Evolutionary conservation across 2,888 invertebrate genomes (phyloP).

Genomic region (Erannis defoliaria): DNA sequence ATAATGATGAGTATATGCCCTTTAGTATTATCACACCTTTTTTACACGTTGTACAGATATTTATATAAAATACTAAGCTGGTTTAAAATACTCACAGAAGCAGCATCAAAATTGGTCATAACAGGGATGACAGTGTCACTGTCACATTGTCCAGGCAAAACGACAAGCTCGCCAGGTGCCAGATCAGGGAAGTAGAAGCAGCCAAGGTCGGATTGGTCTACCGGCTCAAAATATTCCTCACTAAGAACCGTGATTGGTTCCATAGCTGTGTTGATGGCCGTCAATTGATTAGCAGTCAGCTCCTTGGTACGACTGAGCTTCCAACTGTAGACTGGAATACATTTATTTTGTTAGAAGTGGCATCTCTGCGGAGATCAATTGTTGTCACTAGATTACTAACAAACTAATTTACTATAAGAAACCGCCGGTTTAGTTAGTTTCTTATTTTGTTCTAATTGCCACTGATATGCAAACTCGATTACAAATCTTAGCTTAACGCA

Average conservation of each 20-base stretch:
- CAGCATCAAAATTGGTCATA: slow-evolving; percentile 61
- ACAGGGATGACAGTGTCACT: slow-evolving; percentile 56
- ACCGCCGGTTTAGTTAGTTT: no score
- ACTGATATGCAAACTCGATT: no score
- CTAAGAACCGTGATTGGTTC: slow-evolving; percentile 57
- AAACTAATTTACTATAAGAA: no score
- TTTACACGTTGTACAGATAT: not conserved
- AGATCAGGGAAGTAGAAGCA: slow-evolving; percentile 72
- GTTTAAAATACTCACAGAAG: slow-evolving; percentile 54
- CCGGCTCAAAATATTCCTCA: slow-evolving; percentile 62
- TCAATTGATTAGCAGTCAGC: slow-evolving; percentile 48
- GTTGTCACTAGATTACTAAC: no score
- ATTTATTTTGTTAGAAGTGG: not conserved
- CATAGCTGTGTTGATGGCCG: slow-evolving; percentile 58
- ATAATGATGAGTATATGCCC: no score
- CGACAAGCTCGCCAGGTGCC: slow-evolving; percentile 60
- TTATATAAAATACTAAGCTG: not conserved
- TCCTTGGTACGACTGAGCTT: slow-evolving; percentile 67
- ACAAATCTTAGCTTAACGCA: no score
- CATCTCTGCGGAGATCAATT: no score
- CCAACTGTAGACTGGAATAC: slow-evolving; percentile 72
- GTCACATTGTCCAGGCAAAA: slow-evolving; percentile 70
- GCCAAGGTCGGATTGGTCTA: slow-evolving; percentile 64
- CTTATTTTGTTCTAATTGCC: no score
- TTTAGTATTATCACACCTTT: no score